Evolutionary conservation across 2,888 invertebrate species (phyloP), one percentile per base, ranked within the genome.

Genomic region (Drosophila paranaensis): DNA sequence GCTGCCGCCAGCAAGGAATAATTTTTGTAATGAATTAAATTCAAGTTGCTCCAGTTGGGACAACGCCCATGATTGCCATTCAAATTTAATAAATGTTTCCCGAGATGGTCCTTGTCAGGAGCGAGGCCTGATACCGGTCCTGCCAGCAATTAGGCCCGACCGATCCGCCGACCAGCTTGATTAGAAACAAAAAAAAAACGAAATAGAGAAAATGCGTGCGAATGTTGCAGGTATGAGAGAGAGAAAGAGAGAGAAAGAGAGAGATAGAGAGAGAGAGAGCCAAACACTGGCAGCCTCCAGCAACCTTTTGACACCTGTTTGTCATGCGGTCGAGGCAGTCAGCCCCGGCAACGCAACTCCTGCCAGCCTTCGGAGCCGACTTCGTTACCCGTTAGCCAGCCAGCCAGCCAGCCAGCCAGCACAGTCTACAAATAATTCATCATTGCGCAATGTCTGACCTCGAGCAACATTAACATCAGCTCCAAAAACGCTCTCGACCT

Each of bases 361-460:
- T 46, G 37, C 9, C 37, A 25, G 53, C 51, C 30, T n/a, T n/a
- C 58, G 4, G 25, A 42, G 20, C 43, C 37, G 37, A 14, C 25
- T 40, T 39, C 27, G 16, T 51, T 50, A 60, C 51, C 53, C 55
- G 55, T 63, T 39, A 35, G 46, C 27, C 37, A 20, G 43, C 27
- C 37, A 20, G 43, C 27, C 37, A 33, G 33, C 27, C 27, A 35
- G 35, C 55, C 65, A 46, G 46, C 46, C 53, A 33, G 30, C 53
- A 76, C 79, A 85, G 82, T 83, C 87, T 84, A 90, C 87, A 86
- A 82, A 80, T 90, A 90, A 90, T 90, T 86, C 90, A 90, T 90
- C 90, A 89, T 82, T 77, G 67, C 62, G 74, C 82, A 79, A 71
- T 66, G 65, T 67, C 60, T 78, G 75, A 83, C 66, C 71, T 45